These are phyloP conservation scores for Zosterops lateralis DNA, from an alignment of 2,113 vertebrate genomes.

Conservation along the genomic window DNA sequence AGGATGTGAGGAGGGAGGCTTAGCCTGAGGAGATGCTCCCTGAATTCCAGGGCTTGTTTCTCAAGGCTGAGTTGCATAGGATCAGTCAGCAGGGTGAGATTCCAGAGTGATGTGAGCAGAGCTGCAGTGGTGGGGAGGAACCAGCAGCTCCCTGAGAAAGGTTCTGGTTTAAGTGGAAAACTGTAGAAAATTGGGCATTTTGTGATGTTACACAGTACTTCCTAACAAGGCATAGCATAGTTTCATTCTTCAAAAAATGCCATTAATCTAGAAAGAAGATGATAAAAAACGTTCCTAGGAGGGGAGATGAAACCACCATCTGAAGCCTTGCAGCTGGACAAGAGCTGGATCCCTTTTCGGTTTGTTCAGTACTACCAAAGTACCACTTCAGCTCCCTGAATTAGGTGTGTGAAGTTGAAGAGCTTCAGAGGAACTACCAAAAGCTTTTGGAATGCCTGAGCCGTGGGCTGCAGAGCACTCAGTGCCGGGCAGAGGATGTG, in stretches of 20 bases:
- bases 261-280: background rate
- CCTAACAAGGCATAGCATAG: background rate
- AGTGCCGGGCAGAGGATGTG: background rate
- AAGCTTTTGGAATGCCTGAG: background rate
- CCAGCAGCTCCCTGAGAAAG: background rate
- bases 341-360: background rate
- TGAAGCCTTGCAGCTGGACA: background rate
- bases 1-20: background rate
- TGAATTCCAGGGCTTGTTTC: background rate
- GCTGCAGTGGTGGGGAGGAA: background rate
- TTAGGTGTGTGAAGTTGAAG: background rate
- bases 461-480: background rate
- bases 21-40: background rate
- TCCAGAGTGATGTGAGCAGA: rapidly evolving
- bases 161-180: background rate
- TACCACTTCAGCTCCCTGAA: background rate
- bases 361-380: background rate
- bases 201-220: background rate
- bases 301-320: background rate
- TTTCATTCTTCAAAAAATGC: background rate
- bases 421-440: background rate
- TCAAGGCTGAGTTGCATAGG: background rate
- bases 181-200: background rate
- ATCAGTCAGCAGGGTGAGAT: background rate
- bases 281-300: background rate